These are phyloP conservation scores for Volucella bombylans DNA, from an alignment of 2,888 invertebrate species.

Conservation along the genomic window DNA sequence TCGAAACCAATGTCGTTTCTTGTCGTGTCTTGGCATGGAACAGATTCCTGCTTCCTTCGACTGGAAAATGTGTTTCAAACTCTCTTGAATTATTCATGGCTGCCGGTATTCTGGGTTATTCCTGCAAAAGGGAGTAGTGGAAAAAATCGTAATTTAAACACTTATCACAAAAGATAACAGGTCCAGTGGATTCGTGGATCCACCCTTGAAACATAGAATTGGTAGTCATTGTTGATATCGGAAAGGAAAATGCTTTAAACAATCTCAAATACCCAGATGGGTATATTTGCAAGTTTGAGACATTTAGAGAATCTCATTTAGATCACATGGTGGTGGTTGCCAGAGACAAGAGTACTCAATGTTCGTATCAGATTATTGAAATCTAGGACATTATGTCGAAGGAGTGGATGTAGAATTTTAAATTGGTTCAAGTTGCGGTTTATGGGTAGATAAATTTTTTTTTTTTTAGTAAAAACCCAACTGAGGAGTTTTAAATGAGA, in stretches of 20 bases:
- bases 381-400: conserved; percentile 61
- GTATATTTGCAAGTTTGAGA: conserved; percentile 66
- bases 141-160: conserved; percentile 73
- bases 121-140: conserved; percentile 32
- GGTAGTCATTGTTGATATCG: conserved; percentile 30
- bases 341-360: conserved; percentile 5
- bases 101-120: conserved; percentile 27
- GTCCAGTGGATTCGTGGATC: conserved; percentile 30
- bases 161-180: conserved; percentile 68
- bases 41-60: conserved; percentile 56
- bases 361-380: conserved; percentile 68
- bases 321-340: conserved; percentile 26
- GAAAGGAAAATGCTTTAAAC: conserved; percentile 24
- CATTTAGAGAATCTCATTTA: conserved; percentile 53
- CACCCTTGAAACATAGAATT: conserved; percentile 10
- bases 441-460: background rate
- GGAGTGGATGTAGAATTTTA: conserved; percentile 48
- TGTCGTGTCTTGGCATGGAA: conserved; percentile 25
- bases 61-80: conserved; percentile 62
- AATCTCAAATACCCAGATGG: conserved; percentile 1
- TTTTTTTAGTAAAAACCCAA: too few species aligned
- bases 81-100: conserved; percentile 71
- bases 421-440: conserved; percentile 34
- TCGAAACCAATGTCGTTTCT: conserved; percentile 45
- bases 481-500: too few species aligned